Evolutionary conservation across 2,888 invertebrate species (phyloP).

Genomic region (Polymixis flavicincta): DNA sequence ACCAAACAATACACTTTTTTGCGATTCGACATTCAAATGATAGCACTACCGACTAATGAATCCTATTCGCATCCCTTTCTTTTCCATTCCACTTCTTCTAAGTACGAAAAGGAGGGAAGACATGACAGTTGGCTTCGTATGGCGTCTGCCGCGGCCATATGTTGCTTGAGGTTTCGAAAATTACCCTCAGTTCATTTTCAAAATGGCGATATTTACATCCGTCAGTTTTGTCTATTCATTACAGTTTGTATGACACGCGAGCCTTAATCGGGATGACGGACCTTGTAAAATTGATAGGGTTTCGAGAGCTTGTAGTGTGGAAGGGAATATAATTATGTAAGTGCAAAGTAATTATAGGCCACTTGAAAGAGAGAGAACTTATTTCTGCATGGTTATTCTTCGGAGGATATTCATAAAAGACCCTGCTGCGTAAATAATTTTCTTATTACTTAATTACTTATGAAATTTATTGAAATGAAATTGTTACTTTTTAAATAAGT

Average conservation of each 20-base stretch:
- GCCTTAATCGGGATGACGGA: slow-evolving; percentile 71
- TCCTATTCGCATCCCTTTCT: slow-evolving; percentile 77
- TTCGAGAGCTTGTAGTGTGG: not conserved
- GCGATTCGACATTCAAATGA: slow-evolving; percentile 87
- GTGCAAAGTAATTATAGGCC: slow-evolving; percentile 11
- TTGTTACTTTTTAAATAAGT: too few relatives aligned
- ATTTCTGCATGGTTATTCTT: not conserved
- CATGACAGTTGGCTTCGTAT: slow-evolving; percentile 86
- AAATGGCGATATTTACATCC: slow-evolving; percentile 81
- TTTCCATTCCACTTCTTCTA: slow-evolving; percentile 45
- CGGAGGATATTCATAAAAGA: not conserved
- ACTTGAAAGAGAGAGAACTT: not conserved
- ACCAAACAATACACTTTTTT: slow-evolving; percentile 87
- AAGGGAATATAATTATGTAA: slow-evolving; percentile 1
- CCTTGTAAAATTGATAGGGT: slow-evolving; percentile 21
- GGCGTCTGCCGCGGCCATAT: slow-evolving; percentile 90
- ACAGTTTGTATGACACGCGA: slow-evolving; percentile 73
- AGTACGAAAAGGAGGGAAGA: slow-evolving; percentile 75
- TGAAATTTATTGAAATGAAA: too few relatives aligned
- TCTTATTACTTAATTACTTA: too few relatives aligned
- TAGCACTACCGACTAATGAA: slow-evolving; percentile 88
- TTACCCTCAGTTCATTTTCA: slow-evolving; percentile 81
- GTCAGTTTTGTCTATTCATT: slow-evolving; percentile 85
- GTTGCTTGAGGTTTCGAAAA: slow-evolving; percentile 89
- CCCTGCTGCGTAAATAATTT: not conserved